Conservation (phyloP, 2,113 vertebrate genomes). For the Riparia riparia region DNA sequence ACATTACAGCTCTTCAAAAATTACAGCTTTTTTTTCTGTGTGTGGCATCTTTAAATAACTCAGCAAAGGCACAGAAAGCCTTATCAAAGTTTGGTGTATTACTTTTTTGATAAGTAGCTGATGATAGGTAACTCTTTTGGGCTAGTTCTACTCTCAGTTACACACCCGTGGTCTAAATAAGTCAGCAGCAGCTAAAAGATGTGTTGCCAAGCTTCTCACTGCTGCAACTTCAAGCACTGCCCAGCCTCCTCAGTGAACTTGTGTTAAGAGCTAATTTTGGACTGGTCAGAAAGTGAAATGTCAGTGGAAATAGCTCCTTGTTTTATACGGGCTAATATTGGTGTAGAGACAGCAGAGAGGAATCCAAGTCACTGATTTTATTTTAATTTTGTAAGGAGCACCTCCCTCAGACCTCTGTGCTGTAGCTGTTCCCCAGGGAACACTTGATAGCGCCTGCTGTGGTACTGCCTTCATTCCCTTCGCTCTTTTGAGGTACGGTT, state of each 20-base stretch:
- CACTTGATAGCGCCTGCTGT: fast-evolving
- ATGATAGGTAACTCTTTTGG: not conserved
- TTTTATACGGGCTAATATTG: not conserved
- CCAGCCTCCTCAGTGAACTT: fast-evolving
- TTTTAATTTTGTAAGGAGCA: not conserved
- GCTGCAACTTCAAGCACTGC: not conserved
- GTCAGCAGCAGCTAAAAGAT: not conserved
- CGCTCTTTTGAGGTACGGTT: fast-evolving
- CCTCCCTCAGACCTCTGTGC: not conserved
- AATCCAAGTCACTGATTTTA: fast-evolving
- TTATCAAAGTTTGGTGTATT: not conserved
- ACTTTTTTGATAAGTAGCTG: not conserved
- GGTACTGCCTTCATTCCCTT: not conserved
- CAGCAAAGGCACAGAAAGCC: not conserved
- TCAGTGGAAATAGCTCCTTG: not conserved
- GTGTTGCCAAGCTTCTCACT: fast-evolving
- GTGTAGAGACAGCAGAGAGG: not conserved
- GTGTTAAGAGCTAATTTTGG: not conserved
- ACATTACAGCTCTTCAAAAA: not conserved
- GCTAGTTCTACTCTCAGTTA: not conserved
- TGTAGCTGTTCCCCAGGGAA: not conserved
- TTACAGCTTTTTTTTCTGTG: not conserved
- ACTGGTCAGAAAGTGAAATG: not conserved
- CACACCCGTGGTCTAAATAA: not conserved
- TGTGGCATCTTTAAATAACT: not conserved